phyloP scores from a whole-genome alignment of 2,888 invertebrate species.

The Entomobrya multifasciata region DNA sequence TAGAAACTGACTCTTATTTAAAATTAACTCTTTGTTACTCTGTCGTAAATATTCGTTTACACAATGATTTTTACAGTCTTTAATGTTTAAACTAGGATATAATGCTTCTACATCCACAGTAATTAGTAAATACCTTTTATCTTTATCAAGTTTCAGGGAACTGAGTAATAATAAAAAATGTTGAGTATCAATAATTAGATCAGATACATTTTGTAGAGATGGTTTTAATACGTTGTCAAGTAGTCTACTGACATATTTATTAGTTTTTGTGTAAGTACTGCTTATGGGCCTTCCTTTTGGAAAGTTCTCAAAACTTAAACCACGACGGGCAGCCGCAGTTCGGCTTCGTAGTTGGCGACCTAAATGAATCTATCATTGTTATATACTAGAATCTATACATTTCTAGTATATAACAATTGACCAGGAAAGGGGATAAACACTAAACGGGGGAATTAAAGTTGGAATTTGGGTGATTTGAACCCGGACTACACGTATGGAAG shows the following conservation, averaged over 20 bases:
- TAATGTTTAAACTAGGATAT: background rate
- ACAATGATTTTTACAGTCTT: conserved; percentile 6
- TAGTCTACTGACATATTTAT: background rate
- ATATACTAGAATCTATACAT: no score
- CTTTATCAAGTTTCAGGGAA: background rate
- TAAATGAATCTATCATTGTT: no score
- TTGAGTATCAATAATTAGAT: conserved; percentile 14
- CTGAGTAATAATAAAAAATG: background rate
- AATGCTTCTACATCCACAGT: background rate
- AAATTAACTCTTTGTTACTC: background rate
- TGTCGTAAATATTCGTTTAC: background rate
- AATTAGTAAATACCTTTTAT: conserved; percentile 3
- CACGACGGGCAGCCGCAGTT: no score
- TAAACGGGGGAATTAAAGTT: no score
- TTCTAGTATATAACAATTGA: no score
- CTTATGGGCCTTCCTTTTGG: no score
- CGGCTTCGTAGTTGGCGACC: no score
- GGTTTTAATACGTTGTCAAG: conserved; percentile 5
- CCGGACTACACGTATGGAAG: no score
- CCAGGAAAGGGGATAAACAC: no score
- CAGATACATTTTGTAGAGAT: background rate
- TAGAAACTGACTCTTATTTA: background rate
- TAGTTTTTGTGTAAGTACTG: background rate
- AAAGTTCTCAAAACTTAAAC: background rate
- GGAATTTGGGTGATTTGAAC: no score